A percentile compares a stretch with the other conserved stretches of the same genome.
Conservation (phyloP, 2,113 vertebrate genomes). For the Heptranchias perlo region DNA sequence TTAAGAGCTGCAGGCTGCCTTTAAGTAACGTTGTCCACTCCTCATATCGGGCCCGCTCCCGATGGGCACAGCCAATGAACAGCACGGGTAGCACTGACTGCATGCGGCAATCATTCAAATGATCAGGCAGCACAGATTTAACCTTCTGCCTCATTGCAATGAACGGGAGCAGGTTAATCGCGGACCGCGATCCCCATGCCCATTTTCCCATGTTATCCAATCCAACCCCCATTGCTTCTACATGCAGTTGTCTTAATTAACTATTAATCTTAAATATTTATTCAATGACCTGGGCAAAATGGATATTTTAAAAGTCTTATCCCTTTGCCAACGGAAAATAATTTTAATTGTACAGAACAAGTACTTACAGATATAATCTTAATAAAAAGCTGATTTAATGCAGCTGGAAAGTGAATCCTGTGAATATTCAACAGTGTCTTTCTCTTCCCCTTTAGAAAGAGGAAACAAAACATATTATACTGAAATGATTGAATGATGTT, state of each 20-base stretch:
- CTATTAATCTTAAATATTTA: constrained; percentile 23
- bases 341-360: background rate
- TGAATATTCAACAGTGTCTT: background rate
- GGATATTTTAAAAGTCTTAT: background rate
- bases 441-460: background rate
- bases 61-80: too few relatives aligned
- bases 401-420: background rate
- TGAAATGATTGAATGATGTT: background rate
- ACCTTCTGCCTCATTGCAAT: too few relatives aligned
- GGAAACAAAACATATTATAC: background rate
- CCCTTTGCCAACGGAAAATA: background rate
- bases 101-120: too few relatives aligned
- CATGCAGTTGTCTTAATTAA: constrained; percentile 1
- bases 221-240: too few relatives aligned
- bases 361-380: background rate
- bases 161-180: too few relatives aligned
- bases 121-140: too few relatives aligned
- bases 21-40: too few relatives aligned
- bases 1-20: too few relatives aligned
- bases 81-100: too few relatives aligned
- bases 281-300: background rate
- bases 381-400: background rate
- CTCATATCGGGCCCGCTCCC: too few relatives aligned
- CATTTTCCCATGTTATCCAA: too few relatives aligned
- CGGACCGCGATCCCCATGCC: too few relatives aligned